Evolutionary conservation across 1,140 invertebrate species (phyloP).

Genomic region (Oryctes rhinoceros): DNA sequence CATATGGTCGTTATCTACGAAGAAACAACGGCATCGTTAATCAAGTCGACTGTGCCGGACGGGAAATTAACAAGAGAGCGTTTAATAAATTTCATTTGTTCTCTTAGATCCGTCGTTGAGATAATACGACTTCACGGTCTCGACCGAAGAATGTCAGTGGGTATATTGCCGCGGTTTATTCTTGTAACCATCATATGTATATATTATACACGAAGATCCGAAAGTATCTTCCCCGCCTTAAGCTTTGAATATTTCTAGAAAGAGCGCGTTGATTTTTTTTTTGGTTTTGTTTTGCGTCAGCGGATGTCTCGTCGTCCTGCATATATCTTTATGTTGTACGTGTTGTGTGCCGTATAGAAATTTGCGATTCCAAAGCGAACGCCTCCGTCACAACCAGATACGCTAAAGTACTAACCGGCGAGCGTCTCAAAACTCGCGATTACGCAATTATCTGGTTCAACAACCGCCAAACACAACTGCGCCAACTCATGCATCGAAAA

Average conservation of each 20-base stretch:
- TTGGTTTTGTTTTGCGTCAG: too few species aligned
- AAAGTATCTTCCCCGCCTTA: too few species aligned
- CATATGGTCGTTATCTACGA: background rate
- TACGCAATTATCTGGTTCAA: constrained; percentile 20
- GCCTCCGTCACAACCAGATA: too few species aligned
- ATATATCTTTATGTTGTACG: too few species aligned
- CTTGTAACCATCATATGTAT: too few species aligned
- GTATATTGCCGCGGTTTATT: background rate
- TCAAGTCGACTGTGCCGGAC: background rate
- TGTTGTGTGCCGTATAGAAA: too few species aligned
- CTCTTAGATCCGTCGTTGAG: background rate
- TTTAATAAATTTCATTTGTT: constrained; percentile 16
- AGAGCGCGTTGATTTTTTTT: too few species aligned
- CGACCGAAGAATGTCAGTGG: background rate
- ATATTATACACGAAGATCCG: too few species aligned
- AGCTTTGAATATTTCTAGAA: too few species aligned
- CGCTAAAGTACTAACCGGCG: too few species aligned
- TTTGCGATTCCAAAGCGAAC: too few species aligned
- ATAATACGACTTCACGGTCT: background rate
- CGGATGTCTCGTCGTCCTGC: too few species aligned
- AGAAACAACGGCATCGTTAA: background rate
- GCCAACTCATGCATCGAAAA: constrained; percentile 32
- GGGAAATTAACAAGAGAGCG: background rate
- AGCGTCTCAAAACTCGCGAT: background rate
- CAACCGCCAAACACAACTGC: constrained; percentile 35